These are phyloP conservation scores for Paralichthys olivaceus DNA, from an alignment of 2,113 vertebrate species.

Conservation along the genomic window DNA sequence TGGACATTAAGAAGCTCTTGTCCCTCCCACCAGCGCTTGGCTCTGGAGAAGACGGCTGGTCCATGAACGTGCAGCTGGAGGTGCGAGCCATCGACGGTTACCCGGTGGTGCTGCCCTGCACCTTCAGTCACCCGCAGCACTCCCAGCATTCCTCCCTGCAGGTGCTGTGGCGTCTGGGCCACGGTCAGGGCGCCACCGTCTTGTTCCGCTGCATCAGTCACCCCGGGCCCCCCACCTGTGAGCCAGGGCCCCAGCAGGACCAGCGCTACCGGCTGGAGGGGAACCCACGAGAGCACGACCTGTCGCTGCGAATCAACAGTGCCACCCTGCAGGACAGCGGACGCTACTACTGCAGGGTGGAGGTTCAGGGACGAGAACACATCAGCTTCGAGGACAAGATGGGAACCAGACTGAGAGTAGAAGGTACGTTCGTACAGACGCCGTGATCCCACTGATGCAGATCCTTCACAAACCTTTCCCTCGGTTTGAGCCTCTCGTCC, in stretches of 20 bases:
- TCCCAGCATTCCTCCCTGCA: slow-evolving; percentile 87
- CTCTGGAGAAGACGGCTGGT: slow-evolving; percentile 85
- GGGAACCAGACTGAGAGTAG: slow-evolving; percentile 87
- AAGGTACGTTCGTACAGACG: slow-evolving; percentile 75
- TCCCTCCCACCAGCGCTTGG: slow-evolving; percentile 11
- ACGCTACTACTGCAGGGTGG: slow-evolving; percentile 91
- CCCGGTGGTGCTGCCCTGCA: slow-evolving; percentile 89
- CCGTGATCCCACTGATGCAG: too few relatives aligned
- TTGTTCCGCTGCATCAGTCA: slow-evolving; percentile 89
- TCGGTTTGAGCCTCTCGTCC: too few relatives aligned
- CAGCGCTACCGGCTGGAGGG: slow-evolving; percentile 91
- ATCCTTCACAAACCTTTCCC: too few relatives aligned
- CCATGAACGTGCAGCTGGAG: slow-evolving; percentile 86
- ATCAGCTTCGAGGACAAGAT: slow-evolving; percentile 90
- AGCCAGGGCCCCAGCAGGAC: slow-evolving; percentile 84
- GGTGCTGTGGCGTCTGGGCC: slow-evolving; percentile 88
- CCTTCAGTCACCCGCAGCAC: slow-evolving; percentile 91
- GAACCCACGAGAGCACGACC: slow-evolving; percentile 88
- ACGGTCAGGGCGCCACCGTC: slow-evolving; percentile 79
- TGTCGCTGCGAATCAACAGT: slow-evolving; percentile 90
- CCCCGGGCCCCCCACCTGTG: slow-evolving; percentile 82
- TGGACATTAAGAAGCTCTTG: too few relatives aligned
- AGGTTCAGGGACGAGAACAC: slow-evolving; percentile 85
- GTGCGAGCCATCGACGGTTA: slow-evolving; percentile 87
- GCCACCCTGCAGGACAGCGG: slow-evolving; percentile 87